These are phyloP conservation scores for Odontomyia ornata DNA, from an alignment of 2,888 invertebrate genomes.

Conservation along the genomic window DNA sequence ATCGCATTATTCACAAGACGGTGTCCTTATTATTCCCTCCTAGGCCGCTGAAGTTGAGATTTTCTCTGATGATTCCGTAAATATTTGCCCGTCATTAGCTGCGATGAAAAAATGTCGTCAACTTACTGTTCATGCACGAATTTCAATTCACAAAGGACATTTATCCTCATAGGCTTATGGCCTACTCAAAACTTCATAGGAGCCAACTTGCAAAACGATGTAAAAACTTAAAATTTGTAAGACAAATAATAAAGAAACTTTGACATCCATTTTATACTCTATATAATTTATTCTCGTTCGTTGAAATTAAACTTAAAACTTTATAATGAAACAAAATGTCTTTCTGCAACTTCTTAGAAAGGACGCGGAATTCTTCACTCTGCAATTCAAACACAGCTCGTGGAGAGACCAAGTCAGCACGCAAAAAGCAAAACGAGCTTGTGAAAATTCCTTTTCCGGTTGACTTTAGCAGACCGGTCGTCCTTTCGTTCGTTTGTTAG, in stretches of 20 bases:
- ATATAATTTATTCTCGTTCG: neutral
- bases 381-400: neutral
- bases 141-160: too few species aligned
- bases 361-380: neutral
- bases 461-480: conserved; percentile 21
- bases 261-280: neutral
- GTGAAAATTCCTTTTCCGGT: conserved; percentile 16
- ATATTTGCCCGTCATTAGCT: too few species aligned
- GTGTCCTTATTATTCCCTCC: too few species aligned
- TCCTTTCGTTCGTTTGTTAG: too few species aligned
- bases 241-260: conserved; percentile 3
- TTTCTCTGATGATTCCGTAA: too few species aligned
- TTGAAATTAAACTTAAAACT: conserved; percentile 19
- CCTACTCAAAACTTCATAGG: too few species aligned
- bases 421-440: neutral
- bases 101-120: too few species aligned
- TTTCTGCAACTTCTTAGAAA: neutral
- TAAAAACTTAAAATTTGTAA: neutral
- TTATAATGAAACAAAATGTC: conserved; percentile 24
- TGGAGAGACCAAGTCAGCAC: neutral
- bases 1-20: too few species aligned
- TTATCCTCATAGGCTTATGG: too few species aligned
- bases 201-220: too few species aligned
- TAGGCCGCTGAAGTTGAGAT: too few species aligned
- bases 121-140: too few species aligned